Evolutionary conservation across 2,113 vertebrate species (phyloP).

Genomic region (Pseudois nayaur): DNA sequence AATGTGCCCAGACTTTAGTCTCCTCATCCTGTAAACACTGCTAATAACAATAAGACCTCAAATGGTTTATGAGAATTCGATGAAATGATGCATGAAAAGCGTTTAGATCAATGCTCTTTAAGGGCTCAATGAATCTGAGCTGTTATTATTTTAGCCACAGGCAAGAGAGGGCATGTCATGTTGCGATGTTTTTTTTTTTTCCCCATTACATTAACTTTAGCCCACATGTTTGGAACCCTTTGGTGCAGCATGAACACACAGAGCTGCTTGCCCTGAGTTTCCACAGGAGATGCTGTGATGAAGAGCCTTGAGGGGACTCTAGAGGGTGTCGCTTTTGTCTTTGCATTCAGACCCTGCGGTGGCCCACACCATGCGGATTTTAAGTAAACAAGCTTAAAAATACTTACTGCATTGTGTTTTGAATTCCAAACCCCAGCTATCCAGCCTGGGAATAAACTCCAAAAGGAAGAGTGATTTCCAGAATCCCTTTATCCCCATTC

Average conservation of each 20-base stretch:
- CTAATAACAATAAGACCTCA: not conserved
- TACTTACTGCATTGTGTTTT: not conserved
- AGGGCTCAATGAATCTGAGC: not conserved
- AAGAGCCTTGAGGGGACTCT: not conserved
- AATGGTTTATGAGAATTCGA: not conserved
- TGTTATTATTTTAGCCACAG: constrained; percentile 21
- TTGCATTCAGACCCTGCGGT: not conserved
- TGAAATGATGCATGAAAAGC: constrained; percentile 19
- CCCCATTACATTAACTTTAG: constrained; percentile 17
- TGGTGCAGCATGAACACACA: not conserved
- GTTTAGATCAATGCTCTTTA: constrained; percentile 21
- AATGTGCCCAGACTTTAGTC: not conserved
- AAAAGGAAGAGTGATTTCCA: not conserved
- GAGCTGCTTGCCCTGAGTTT: not conserved
- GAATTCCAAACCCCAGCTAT: not conserved
- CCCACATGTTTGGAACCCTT: not conserved
- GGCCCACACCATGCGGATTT: not conserved
- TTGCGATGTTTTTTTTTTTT: not conserved
- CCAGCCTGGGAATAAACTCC: not conserved
- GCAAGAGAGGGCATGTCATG: constrained; percentile 12
- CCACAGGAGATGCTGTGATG: not conserved
- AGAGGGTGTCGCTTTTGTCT: not conserved
- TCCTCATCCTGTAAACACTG: constrained; percentile 21
- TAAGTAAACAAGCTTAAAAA: not conserved
- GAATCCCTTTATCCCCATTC: not conserved